Conservation (phyloP, 2,113 vertebrate genomes). For the Fulica atra region DNA sequence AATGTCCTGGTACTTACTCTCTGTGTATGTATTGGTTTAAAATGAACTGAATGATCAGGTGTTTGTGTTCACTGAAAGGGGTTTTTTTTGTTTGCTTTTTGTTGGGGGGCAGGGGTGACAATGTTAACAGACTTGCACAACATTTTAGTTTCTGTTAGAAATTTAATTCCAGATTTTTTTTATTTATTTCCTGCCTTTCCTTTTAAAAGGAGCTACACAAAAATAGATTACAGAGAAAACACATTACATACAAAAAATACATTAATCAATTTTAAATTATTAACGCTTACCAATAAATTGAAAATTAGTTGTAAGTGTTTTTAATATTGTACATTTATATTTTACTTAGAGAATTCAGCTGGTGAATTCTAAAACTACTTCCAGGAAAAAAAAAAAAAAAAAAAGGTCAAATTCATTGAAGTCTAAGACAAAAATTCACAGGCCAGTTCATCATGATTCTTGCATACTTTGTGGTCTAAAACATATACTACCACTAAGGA, state of each 20-base stretch:
- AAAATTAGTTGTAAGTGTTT: conserved; percentile 23
- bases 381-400: background rate
- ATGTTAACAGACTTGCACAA: background rate
- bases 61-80: background rate
- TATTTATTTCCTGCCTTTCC: conserved; percentile 21
- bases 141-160: background rate
- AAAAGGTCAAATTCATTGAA: background rate
- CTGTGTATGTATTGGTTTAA: background rate
- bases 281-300: conserved; percentile 14
- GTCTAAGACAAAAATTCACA: background rate
- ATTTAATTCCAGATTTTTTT: background rate
- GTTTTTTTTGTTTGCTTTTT: background rate
- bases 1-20: background rate
- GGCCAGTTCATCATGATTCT: background rate
- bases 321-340: background rate
- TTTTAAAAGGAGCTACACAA: background rate
- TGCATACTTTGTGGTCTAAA: background rate
- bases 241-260: background rate
- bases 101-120: background rate
- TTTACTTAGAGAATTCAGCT: background rate
- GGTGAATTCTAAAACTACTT: background rate
- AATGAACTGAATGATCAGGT: background rate
- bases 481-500: background rate
- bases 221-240: background rate
- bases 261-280: conserved; percentile 43